These are phyloP conservation scores for Leptoclinus maculatus DNA, from an alignment of 2,797 vertebrate species.

Conservation along the genomic window DNA sequence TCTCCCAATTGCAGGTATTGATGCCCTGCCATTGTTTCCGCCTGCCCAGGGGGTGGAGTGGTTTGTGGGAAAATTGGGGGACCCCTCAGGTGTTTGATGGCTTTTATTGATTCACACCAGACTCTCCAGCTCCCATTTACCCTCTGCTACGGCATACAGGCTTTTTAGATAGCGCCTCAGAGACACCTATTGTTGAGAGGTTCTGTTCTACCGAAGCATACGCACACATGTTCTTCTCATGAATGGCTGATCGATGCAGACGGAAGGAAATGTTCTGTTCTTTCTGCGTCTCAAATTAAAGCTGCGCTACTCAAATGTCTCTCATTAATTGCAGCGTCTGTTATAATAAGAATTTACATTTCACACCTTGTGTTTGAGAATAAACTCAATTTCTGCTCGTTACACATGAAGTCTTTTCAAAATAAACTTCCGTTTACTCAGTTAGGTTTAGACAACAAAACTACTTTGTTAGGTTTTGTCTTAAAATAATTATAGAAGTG, in stretches of 20 bases:
- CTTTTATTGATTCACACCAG: conserved; percentile 83
- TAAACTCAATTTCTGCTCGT: too few relatives aligned
- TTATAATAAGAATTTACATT: conserved; percentile 1
- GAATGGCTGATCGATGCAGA: conserved; percentile 44
- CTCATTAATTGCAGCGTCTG: conserved; percentile 26
- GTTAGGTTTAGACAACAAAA: too few relatives aligned
- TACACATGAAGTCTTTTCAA: too few relatives aligned
- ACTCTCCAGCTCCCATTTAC: conserved; percentile 67
- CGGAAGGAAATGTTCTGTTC: conserved; percentile 14
- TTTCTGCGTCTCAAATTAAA: conserved; percentile 38
- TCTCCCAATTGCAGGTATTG: conserved; percentile 85
- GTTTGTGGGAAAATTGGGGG: conserved; percentile 83
- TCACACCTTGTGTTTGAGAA: too few relatives aligned
- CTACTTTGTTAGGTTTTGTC: too few relatives aligned
- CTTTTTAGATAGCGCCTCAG: conserved; percentile 60
- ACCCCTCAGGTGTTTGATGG: conserved; percentile 82
- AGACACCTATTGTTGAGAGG: conserved; percentile 58
- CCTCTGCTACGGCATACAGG: conserved; percentile 46
- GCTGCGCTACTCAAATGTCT: conserved; percentile 25
- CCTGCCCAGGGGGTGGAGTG: conserved; percentile 81
- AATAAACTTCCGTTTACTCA: too few relatives aligned
- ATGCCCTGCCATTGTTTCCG: conserved; percentile 81
- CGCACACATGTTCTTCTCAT: conserved; percentile 30
- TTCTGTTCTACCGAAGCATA: conserved; percentile 50
- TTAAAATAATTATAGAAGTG: too few relatives aligned